These are phyloP conservation scores for Drosophila bocki DNA, from an alignment of 1,140 invertebrate genomes.

Conservation along the genomic window DNA sequence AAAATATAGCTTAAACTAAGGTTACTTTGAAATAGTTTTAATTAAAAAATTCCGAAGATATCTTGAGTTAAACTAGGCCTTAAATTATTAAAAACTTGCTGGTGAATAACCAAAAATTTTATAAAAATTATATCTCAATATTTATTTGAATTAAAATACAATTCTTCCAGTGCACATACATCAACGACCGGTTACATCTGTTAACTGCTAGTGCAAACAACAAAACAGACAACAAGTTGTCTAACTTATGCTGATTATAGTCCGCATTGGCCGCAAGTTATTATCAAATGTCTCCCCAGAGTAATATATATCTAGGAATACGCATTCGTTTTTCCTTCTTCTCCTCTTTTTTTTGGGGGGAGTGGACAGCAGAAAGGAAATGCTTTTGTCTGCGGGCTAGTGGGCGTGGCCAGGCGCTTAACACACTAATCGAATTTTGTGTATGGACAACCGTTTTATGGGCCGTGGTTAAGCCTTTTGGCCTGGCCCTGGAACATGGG, in stretches of 20 bases:
- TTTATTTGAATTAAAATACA: neutral
- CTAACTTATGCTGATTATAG: conserved; percentile 82
- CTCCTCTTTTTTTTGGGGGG: conserved; percentile 3
- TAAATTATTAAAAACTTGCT: no score
- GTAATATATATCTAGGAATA: conserved; percentile 70
- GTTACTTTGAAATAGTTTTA: no score
- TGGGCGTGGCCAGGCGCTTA: conserved; percentile 58
- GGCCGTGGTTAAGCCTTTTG: conserved; percentile 61
- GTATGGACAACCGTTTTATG: conserved; percentile 33
- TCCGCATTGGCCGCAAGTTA: conserved; percentile 75
- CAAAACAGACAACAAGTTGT: conserved; percentile 55
- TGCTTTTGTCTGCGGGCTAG: conserved; percentile 24
- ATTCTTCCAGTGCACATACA: conserved; percentile 11
- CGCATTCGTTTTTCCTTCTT: neutral
- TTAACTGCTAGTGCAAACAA: conserved; percentile 46
- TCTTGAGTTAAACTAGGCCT: no score
- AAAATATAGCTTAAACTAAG: neutral
- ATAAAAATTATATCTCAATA: neutral
- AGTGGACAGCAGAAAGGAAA: neutral
- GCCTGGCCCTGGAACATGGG: conserved; percentile 30
- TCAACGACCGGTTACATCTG: conserved; percentile 15
- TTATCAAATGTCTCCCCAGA: conserved; percentile 81
- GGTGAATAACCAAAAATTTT: no score
- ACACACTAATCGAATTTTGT: conserved; percentile 78
- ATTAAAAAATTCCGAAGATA: no score